A percentile compares a stretch with the other conserved stretches of the same genome.
Evolutionary conservation across 1,140 invertebrate species (phyloP).

Genomic region (Drosophila pseudoobscura): DNA sequence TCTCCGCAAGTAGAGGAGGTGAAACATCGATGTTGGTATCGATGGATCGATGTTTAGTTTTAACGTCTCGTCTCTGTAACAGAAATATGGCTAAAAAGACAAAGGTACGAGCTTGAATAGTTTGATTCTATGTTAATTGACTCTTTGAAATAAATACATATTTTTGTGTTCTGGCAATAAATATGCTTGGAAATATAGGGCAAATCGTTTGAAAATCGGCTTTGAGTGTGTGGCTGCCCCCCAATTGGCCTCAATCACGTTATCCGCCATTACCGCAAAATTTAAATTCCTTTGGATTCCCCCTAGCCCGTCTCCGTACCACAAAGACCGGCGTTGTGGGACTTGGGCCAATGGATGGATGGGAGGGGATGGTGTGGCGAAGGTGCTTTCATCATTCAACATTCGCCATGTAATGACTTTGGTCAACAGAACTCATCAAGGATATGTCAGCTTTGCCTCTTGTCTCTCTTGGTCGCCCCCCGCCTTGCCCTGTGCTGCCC

Average conservation of each 20-base stretch:
- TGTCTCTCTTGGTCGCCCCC: conserved; percentile 5
- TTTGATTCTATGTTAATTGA: too few species aligned
- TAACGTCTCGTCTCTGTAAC: too few species aligned
- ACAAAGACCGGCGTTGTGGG: conserved; percentile 39
- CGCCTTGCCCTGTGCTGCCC: background rate
- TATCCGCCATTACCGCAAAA: conserved; percentile 38
- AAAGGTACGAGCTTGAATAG: too few species aligned
- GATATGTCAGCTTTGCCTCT: conserved; percentile 51
- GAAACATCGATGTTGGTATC: too few species aligned
- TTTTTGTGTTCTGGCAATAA: too few species aligned
- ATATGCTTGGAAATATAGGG: too few species aligned
- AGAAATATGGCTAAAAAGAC: too few species aligned
- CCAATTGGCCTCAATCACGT: conserved; percentile 34
- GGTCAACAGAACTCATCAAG: conserved; percentile 78
- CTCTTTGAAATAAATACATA: too few species aligned
- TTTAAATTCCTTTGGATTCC: conserved; percentile 34
- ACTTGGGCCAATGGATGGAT: conserved; percentile 45
- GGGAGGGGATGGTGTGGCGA: background rate
- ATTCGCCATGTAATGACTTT: conserved; percentile 70
- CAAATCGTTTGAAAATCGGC: too few species aligned
- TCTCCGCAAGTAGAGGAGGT: too few species aligned
- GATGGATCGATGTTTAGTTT: too few species aligned
- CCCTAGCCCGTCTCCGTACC: conserved; percentile 24
- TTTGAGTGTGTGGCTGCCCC: background rate
- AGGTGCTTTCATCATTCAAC: conserved; percentile 44